Evolutionary conservation across 2,888 invertebrate genomes (phyloP).

Genomic region (Maniola hyperantus): DNA sequence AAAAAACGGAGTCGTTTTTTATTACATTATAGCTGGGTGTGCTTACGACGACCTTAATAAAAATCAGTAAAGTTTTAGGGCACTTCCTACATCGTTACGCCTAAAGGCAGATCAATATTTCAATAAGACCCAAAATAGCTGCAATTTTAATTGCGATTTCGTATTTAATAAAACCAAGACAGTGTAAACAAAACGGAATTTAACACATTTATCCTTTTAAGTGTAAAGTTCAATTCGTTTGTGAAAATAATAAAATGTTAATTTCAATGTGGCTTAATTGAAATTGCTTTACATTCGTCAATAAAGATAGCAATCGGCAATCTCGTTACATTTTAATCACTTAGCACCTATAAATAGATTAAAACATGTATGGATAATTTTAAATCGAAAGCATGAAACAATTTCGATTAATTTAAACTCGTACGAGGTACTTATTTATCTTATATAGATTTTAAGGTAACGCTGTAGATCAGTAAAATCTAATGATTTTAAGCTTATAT

Average conservation of each 20-base stretch:
- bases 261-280: slow-evolving; percentile 34
- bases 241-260: slow-evolving; percentile 34
- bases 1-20: too few relatives aligned
- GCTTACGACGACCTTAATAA: too few relatives aligned
- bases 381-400: slow-evolving; percentile 42
- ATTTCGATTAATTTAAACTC: slow-evolving; percentile 31
- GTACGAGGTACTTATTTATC: not conserved
- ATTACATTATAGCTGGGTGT: too few relatives aligned
- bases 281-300: slow-evolving; percentile 37
- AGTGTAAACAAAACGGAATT: slow-evolving; percentile 30
- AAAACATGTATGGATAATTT: slow-evolving; percentile 34
- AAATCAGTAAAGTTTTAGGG: too few relatives aligned
- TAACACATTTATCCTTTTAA: slow-evolving; percentile 23
- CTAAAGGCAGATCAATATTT: too few relatives aligned
- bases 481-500: too few relatives aligned
- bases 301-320: slow-evolving; percentile 41
- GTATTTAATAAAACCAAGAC: slow-evolving; percentile 12
- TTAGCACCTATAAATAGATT: slow-evolving; percentile 27
- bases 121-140: not conserved
- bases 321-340: slow-evolving; percentile 42
- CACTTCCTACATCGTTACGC: too few relatives aligned
- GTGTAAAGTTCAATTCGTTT: slow-evolving; percentile 27
- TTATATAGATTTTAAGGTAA: too few relatives aligned
- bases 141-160: slow-evolving; percentile 15
- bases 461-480: too few relatives aligned